Percentiles rank a stretch among this genome's conserved stretches.
Conservation (phyloP, 2,797 vertebrate genomes). For the Aselliscus stoliczkanus region DNA sequence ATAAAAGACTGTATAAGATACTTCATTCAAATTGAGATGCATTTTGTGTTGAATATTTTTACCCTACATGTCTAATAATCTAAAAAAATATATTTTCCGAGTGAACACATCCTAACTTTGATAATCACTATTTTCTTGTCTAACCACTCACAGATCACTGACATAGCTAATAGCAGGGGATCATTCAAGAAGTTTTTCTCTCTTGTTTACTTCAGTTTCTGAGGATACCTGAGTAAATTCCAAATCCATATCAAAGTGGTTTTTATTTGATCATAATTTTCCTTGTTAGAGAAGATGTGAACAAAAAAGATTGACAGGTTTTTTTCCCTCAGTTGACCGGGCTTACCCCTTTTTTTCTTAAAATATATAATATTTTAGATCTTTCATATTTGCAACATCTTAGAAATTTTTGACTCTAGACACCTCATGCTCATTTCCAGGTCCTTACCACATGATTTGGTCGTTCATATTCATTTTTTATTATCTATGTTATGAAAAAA, state of each 20-base stretch:
- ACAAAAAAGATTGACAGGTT: not conserved
- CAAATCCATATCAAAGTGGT: not conserved
- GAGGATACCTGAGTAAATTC: not conserved
- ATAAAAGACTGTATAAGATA: not conserved
- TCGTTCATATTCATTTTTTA: not conserved
- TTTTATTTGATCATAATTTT: not conserved
- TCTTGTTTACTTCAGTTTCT: not conserved
- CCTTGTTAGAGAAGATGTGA: not conserved
- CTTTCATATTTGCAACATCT: not conserved
- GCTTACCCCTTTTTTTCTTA: not conserved
- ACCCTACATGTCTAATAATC: not conserved
- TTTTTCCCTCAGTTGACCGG: not conserved
- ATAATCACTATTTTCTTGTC: not conserved
- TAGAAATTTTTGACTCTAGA: not conserved
- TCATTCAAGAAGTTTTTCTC: not conserved
- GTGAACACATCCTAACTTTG: not conserved
- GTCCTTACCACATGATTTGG: not conserved
- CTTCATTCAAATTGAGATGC: not conserved
- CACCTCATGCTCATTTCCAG: not conserved
- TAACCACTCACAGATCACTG: not conserved
- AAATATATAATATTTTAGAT: not conserved
- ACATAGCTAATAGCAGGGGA: not conserved
- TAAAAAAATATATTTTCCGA: not conserved
- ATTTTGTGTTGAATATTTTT: not conserved
- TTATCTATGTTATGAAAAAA: not conserved